Evolutionary conservation across 2,888 invertebrate genomes (phyloP).

Genomic region (Rosalia funebris): DNA sequence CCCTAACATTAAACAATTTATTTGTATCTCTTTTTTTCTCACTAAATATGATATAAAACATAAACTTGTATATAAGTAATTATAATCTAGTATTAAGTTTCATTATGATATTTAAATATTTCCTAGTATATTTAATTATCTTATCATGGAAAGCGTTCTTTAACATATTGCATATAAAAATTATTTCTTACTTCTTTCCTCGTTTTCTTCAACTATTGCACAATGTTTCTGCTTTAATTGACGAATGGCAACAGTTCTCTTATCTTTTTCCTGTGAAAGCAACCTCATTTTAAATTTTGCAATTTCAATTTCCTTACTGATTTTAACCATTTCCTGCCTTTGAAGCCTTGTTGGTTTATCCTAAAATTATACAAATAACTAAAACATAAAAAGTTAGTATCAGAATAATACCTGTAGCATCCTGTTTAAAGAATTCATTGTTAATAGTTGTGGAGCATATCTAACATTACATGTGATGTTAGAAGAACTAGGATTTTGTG

Average conservation of each 20-base stretch:
- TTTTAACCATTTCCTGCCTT: conserved; percentile 70
- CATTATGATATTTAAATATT: too few species aligned
- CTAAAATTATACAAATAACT: conserved; percentile 62
- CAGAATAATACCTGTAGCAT: conserved; percentile 62
- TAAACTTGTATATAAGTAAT: too few species aligned
- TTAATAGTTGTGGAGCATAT: conserved; percentile 60
- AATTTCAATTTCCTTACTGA: conserved; percentile 77
- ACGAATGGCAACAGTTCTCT: conserved; percentile 71
- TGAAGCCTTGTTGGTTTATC: conserved; percentile 73
- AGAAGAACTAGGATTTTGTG: conserved; percentile 32
- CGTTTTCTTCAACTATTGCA: conserved; percentile 74
- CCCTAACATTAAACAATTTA: too few species aligned
- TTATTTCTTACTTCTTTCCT: conserved; percentile 70
- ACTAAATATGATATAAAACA: too few species aligned
- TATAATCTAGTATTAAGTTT: too few species aligned
- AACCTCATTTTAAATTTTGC: conserved; percentile 76
- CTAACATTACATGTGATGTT: conserved; percentile 46
- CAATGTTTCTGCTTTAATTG: conserved; percentile 73
- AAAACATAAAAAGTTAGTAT: background rate
- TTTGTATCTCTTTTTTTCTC: too few species aligned
- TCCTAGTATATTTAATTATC: too few species aligned
- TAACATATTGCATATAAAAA: too few species aligned
- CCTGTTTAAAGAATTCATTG: conserved; percentile 62
- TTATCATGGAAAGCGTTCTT: too few species aligned
- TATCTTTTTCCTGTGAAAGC: conserved; percentile 75